A percentile compares a stretch with the other conserved stretches of the same genome.
These are phyloP conservation scores for Drosophila kuntzei DNA, from an alignment of 2,888 invertebrate genomes.

Conservation along the genomic window DNA sequence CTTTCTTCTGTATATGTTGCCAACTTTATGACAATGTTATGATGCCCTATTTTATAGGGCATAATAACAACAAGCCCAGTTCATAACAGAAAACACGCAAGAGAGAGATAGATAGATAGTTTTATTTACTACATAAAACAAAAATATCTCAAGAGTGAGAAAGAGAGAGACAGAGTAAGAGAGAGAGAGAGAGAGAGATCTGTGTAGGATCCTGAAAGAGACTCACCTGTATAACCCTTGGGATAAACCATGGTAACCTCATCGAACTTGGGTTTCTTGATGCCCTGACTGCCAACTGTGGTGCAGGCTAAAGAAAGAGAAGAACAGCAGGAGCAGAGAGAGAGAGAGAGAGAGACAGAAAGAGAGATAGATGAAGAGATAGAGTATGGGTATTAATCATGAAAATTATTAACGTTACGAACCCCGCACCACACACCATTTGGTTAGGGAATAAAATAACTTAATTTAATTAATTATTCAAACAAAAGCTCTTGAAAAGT, in stretches of 20 bases:
- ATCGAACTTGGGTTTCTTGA: constrained; percentile 91
- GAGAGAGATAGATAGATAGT: constrained; percentile 22
- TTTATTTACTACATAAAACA: constrained; percentile 1
- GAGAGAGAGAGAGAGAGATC: constrained; percentile 4
- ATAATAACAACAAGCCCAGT: constrained; percentile 68
- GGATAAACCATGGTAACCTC: constrained; percentile 89
- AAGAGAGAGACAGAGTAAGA: neutral
- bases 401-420: no score
- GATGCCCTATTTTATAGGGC: constrained; percentile 34
- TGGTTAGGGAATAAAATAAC: no score
- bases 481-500: no score
- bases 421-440: no score
- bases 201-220: neutral
- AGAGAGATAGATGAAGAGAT: no score
- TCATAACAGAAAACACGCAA: constrained; percentile 77
- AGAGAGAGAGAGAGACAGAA: neutral
- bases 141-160: neutral
- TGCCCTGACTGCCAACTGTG: constrained; percentile 88
- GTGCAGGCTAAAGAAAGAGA: constrained; percentile 87
- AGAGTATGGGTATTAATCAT: no score
- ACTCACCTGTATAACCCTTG: constrained; percentile 92
- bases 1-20: constrained; percentile 56
- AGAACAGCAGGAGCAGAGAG: neutral
- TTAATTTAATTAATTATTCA: no score
- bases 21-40: constrained; percentile 47